A percentile compares a stretch with the other conserved stretches of the same genome.
phyloP scores from a whole-genome alignment of 2,888 invertebrate genomes.

The Furcula furcula region DNA sequence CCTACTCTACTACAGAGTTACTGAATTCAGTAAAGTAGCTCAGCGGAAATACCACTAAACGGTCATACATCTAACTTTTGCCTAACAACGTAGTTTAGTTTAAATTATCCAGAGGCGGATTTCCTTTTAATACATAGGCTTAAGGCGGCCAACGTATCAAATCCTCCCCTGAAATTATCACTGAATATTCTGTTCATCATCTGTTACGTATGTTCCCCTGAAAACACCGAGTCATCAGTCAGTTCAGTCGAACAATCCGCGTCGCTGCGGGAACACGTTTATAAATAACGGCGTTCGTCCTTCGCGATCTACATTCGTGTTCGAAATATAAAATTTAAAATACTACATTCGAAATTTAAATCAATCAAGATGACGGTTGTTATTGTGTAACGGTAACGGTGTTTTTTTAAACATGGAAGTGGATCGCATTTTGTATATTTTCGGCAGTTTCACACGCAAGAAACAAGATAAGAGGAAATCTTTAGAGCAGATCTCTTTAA shows the following conservation, averaged over 20 bases:
- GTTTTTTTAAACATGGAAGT: slow-evolving; percentile 76
- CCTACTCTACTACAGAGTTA: no score
- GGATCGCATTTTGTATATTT: slow-evolving; percentile 83
- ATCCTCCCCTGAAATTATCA: no score
- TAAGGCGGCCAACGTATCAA: no score
- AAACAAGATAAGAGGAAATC: slow-evolving; percentile 79
- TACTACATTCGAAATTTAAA: slow-evolving; percentile 3
- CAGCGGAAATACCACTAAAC: no score
- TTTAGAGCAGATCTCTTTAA: slow-evolving; percentile 66
- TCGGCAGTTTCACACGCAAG: slow-evolving; percentile 83
- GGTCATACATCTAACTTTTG: no score
- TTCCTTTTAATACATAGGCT: no score
- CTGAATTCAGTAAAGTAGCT: no score
- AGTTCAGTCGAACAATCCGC: slow-evolving; percentile 42
- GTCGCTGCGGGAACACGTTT: slow-evolving; percentile 47
- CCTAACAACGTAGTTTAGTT: no score
- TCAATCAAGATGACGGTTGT: not conserved
- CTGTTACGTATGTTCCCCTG: no score
- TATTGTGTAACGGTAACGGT: not conserved
- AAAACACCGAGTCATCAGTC: not conserved
- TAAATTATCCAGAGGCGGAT: no score
- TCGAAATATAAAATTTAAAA: slow-evolving; percentile 28
- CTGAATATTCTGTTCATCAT: no score
- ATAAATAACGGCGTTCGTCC: slow-evolving; percentile 43
- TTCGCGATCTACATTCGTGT: slow-evolving; percentile 32